These are phyloP conservation scores for Vidua macroura DNA, from an alignment of 2,113 vertebrate genomes.

Conservation along the genomic window DNA sequence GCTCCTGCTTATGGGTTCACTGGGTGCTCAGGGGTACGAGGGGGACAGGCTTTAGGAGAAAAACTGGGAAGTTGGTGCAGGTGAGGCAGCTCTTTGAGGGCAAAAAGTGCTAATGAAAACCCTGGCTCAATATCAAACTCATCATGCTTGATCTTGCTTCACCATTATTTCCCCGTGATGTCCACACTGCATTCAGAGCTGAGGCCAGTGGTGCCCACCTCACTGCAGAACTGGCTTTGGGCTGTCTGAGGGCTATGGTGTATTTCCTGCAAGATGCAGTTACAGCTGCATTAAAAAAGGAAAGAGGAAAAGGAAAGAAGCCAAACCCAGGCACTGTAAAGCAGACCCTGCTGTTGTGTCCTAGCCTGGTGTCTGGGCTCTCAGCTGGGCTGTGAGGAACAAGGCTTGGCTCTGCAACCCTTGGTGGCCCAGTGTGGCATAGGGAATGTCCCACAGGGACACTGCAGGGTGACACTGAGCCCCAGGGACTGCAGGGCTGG, in stretches of 20 bases:
- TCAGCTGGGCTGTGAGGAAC: neutral
- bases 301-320: neutral
- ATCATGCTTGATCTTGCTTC: neutral
- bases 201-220: neutral
- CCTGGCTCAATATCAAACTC: neutral
- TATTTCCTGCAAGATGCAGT: neutral
- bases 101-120: neutral
- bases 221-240: neutral
- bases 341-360: neutral
- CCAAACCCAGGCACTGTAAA: neutral
- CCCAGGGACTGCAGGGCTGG: neutral
- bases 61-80: neutral
- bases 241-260: fast-evolving
- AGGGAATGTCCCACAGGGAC: neutral
- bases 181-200: fast-evolving
- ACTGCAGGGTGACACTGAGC: too few species aligned
- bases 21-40: neutral
- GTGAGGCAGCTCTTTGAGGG: neutral
- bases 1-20: neutral
- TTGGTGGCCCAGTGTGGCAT: fast-evolving
- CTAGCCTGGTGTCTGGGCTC: neutral
- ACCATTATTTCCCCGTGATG: fast-evolving
- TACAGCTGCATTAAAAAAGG: neutral
- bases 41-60: neutral
- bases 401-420: neutral